Evolutionary conservation across 30 jellyfish, hydroid and myxozoan species (phyloP), one percentile per base, ranked within the genome.

Genomic region (Chrysaora quinquecirrha): DNA sequence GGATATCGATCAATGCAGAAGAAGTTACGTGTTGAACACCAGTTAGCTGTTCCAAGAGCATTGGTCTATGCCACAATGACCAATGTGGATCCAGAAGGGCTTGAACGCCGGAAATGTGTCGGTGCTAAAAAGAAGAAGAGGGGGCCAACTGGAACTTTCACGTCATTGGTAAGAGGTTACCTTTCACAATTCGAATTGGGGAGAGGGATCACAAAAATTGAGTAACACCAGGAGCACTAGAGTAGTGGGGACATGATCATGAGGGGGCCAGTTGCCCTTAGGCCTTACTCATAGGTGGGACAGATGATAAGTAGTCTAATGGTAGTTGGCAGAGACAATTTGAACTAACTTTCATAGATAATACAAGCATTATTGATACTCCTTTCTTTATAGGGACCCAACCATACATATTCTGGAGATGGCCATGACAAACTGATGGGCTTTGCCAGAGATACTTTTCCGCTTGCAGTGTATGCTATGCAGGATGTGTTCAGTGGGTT

Each of bases 341-440:
- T 43, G 58, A 43, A 43, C 58, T 43, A 43, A 43, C 58, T 43
- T 9, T 43, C 58, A 43, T 43, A 43, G 58, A 43, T 43, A 43
- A 43, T 43, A 43, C 58, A 43, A 43, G 58, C 58, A 43, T 43
- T 43, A 43, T 43, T 43, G 16, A 43, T 58, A 25, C 32, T 58
- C 32, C 7, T 34, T 29, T 30, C 25, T 34, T 71, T 43, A 22
- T 48, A 71, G 35, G 83, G 83, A 1, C 83, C 74, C 29, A 71
- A 71, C 71, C 83, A 71, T 30, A 71, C 83, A 32, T 71, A 16
- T 29, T 71, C 83, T 16, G 83, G 64, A 0, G 83, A n/a, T 48
- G 71, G 83, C 34, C 83, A 71, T 71, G 83, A 71, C 0, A 71
- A 71, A 71, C 71, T 71, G 83, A 71, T 71, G 83, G 83, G 83